These are phyloP conservation scores for Terrapene triunguis DNA, from an alignment of 2,113 vertebrate genomes.

Conservation along the genomic window DNA sequence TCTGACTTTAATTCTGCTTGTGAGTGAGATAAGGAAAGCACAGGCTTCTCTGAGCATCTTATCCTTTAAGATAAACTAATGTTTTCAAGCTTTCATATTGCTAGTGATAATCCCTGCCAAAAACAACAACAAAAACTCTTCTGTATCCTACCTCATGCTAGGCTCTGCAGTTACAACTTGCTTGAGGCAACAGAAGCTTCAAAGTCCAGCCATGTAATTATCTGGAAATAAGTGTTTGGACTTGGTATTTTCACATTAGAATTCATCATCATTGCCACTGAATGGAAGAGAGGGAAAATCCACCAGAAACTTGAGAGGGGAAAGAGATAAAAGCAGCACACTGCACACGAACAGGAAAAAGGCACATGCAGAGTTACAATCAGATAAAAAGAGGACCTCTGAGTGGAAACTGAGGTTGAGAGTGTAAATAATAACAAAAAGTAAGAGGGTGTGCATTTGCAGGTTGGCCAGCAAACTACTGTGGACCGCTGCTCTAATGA, in stretches of 20 bases:
- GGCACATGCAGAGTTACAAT: background rate
- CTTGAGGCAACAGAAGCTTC: background rate
- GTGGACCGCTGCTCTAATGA: too few species aligned
- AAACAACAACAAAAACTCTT: background rate
- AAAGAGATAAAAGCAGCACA: too few species aligned
- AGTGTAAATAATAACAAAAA: background rate
- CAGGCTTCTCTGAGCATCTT: background rate
- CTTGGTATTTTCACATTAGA: too few species aligned
- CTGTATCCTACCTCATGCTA: background rate
- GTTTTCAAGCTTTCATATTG: background rate
- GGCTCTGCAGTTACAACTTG: background rate
- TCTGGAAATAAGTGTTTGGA: background rate
- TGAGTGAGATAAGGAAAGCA: background rate
- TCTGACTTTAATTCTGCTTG: background rate
- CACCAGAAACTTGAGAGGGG: background rate
- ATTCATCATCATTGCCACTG: too few species aligned
- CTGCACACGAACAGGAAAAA: background rate
- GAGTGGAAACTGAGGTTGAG: background rate
- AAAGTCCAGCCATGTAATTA: background rate
- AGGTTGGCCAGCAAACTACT: too few species aligned
- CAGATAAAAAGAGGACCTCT: background rate
- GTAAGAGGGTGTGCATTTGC: background rate
- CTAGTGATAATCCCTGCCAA: background rate
- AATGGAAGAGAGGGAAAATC: background rate
- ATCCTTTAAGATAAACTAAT: background rate